A percentile compares a stretch with the other conserved stretches of the same genome.
phyloP scores from a whole-genome alignment of 2,113 vertebrate species.

The Phylloscopus trochilus region DNA sequence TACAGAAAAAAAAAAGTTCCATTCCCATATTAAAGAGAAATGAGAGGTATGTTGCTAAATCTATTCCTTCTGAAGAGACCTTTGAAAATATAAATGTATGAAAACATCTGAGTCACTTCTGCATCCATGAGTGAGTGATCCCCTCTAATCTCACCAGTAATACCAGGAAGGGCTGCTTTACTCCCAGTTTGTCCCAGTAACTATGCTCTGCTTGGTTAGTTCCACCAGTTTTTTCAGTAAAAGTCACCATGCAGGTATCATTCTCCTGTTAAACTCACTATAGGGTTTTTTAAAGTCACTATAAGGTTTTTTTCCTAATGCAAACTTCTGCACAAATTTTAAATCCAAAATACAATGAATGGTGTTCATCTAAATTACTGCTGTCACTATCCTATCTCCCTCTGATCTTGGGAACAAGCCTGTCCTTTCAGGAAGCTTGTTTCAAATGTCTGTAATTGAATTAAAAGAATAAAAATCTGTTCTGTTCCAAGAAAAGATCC shows the following conservation, averaged over 20 bases:
- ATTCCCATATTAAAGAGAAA: conserved; percentile 22
- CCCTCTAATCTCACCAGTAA: neutral
- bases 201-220: neutral
- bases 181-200: neutral
- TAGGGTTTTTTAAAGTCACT: neutral
- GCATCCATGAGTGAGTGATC: neutral
- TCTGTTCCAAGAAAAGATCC: neutral
- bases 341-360: neutral
- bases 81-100: conserved; percentile 12
- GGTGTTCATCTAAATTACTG: neutral
- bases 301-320: neutral
- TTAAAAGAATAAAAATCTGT: neutral
- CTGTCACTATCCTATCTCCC: neutral
- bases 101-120: conserved; percentile 13
- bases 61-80: conserved; percentile 34
- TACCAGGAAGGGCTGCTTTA: neutral
- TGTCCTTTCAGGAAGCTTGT: neutral
- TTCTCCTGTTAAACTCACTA: neutral
- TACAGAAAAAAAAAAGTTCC: neutral
- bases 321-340: neutral
- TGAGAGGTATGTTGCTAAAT: neutral
- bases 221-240: neutral
- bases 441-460: neutral
- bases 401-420: neutral
- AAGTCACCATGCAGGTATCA: neutral